Evolutionary conservation across 2,797 vertebrate species (phyloP).

Genomic region (Philypnodon macrostomus): DNA sequence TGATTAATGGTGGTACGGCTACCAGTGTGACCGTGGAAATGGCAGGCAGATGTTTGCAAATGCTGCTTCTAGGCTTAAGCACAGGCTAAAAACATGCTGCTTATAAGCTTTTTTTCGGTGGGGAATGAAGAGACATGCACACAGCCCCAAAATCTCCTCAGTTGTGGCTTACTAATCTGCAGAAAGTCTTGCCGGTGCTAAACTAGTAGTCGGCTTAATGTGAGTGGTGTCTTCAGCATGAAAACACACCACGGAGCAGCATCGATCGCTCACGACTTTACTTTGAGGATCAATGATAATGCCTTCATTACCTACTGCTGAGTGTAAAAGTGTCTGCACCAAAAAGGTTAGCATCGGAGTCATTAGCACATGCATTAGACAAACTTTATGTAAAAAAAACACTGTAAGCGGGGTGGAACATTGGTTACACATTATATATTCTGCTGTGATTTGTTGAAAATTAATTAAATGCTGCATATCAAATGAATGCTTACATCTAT

Average conservation of each 20-base stretch:
- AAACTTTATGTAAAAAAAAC: neutral
- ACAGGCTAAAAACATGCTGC: constrained; percentile 43
- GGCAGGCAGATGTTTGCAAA: constrained; percentile 70
- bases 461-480: too few species aligned
- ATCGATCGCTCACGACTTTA: constrained; percentile 47
- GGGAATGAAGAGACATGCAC: constrained; percentile 14
- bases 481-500: too few species aligned
- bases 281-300: constrained; percentile 56
- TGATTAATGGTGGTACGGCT: constrained; percentile 61
- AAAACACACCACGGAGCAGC: constrained; percentile 27
- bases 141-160: constrained; percentile 27
- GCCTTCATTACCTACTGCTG: constrained; percentile 36
- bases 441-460: too few species aligned
- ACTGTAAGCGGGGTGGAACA: too few species aligned
- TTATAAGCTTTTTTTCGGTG: constrained; percentile 39
- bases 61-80: constrained; percentile 53
- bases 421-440: too few species aligned
- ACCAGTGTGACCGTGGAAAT: constrained; percentile 53
- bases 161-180: constrained; percentile 48
- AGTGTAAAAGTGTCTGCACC: constrained; percentile 30
- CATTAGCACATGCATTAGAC: constrained; percentile 20
- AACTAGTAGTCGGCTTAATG: constrained; percentile 28
- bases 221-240: constrained; percentile 27
- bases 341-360: constrained; percentile 21
- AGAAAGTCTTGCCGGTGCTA: constrained; percentile 25